A percentile compares a stretch with the other conserved stretches of the same genome.
Evolutionary conservation across 1,140 invertebrate genomes (phyloP).

Genomic region (Eriocheir sinensis): DNA sequence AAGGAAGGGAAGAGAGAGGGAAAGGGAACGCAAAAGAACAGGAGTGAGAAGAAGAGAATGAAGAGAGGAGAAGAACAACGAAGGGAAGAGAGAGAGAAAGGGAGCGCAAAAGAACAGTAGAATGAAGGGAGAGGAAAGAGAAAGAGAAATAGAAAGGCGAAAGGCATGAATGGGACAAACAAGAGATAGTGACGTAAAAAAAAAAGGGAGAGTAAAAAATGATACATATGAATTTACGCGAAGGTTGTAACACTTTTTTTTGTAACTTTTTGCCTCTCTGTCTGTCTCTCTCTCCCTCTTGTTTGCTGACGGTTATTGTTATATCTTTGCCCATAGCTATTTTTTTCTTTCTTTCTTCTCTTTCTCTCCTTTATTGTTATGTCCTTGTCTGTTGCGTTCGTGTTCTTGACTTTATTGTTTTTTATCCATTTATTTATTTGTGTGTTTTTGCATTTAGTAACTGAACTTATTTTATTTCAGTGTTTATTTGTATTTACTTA

Average conservation of each 20-base stretch:
- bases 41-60: no score
- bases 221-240: background rate
- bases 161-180: no score
- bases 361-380: background rate
- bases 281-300: background rate
- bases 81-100: background rate
- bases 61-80: no score
- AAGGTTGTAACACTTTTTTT: background rate
- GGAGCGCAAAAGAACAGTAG: background rate
- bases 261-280: background rate
- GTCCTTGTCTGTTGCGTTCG: no score
- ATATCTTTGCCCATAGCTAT: background rate
- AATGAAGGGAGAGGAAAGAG: background rate
- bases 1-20: no score
- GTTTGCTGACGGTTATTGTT: background rate
- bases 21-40: no score
- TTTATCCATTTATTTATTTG: background rate
- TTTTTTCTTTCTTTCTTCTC: background rate
- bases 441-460: background rate
- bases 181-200: no score
- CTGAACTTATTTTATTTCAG: no score
- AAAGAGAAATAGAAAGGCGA: background rate
- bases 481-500: no score
- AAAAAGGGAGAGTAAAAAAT: no score
- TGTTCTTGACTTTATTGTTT: slow-evolving; percentile 12